These are phyloP conservation scores for Polyergus mexicanus DNA, from an alignment of 1,140 invertebrate species.

Conservation along the genomic window DNA sequence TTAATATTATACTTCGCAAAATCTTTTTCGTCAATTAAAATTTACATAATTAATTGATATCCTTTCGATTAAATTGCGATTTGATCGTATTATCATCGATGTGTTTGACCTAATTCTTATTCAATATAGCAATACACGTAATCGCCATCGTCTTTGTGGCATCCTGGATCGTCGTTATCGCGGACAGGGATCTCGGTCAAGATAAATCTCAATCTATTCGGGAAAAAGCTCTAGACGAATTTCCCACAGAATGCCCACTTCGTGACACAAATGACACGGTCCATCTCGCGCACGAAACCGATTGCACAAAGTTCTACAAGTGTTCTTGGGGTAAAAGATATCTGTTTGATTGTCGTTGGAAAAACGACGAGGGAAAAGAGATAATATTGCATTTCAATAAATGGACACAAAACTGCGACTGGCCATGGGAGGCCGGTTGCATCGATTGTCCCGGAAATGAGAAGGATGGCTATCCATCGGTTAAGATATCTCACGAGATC, in stretches of 20 bases:
- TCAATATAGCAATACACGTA: background rate
- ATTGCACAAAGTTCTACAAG: background rate
- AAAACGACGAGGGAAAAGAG: background rate
- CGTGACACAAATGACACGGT: background rate
- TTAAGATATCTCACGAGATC: background rate
- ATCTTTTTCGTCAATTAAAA: conserved; percentile 1
- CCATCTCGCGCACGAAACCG: background rate
- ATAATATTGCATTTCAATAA: background rate
- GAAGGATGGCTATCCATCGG: background rate
- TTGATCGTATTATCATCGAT: background rate
- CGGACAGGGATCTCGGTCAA: background rate
- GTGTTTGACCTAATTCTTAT: background rate
- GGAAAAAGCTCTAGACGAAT: background rate
- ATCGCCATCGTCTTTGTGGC: background rate
- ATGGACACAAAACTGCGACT: background rate
- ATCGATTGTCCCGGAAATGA: background rate
- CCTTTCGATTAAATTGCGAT: background rate
- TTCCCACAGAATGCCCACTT: background rate
- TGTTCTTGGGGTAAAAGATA: background rate
- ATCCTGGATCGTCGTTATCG: background rate
- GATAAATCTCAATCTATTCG: conserved; percentile 12
- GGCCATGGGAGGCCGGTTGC: background rate
- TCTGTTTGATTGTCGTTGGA: background rate
- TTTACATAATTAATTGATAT: conserved; percentile 10
- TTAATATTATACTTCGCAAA: too few relatives aligned